phyloP scores from a whole-genome alignment of 2,113 vertebrate genomes.

The Numenius arquata region DNA sequence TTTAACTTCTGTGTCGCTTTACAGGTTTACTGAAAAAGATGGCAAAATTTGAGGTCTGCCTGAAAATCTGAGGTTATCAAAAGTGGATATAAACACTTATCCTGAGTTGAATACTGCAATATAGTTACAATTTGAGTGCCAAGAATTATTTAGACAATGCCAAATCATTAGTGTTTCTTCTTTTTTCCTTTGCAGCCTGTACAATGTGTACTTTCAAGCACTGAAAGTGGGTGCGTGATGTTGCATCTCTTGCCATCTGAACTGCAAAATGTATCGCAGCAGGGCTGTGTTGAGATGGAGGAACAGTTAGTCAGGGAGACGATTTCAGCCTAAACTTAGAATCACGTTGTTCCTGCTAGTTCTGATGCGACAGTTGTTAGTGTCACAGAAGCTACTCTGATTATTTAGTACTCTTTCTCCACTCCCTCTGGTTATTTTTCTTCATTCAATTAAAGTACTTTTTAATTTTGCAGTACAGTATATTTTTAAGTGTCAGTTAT shows the following conservation, averaged over 20 bases:
- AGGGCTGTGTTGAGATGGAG: slow-evolving; percentile 6
- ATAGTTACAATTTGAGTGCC: neutral
- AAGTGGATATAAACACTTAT: neutral
- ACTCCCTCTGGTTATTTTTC: neutral
- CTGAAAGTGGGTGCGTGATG: neutral
- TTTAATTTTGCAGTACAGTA: neutral
- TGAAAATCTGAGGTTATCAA: slow-evolving; percentile 5
- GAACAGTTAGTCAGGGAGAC: neutral
- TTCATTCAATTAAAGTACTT: neutral
- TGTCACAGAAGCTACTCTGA: neutral
- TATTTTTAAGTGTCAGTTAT: neutral
- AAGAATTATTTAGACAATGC: neutral
- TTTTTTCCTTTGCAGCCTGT: neutral
- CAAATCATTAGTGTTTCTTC: neutral
- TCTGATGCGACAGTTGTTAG: neutral
- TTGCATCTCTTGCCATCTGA: slow-evolving; percentile 27
- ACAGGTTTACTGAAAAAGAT: neutral
- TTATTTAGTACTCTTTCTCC: neutral
- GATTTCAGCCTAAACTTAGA: slow-evolving; percentile 10
- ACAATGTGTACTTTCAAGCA: neutral
- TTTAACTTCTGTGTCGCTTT: neutral
- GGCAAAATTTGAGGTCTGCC: neutral
- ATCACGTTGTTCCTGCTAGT: neutral
- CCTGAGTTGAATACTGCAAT: neutral
- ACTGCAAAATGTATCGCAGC: neutral